Evolutionary conservation across 2,888 invertebrate genomes (phyloP).

Genomic region (Ophioninae sp.): DNA sequence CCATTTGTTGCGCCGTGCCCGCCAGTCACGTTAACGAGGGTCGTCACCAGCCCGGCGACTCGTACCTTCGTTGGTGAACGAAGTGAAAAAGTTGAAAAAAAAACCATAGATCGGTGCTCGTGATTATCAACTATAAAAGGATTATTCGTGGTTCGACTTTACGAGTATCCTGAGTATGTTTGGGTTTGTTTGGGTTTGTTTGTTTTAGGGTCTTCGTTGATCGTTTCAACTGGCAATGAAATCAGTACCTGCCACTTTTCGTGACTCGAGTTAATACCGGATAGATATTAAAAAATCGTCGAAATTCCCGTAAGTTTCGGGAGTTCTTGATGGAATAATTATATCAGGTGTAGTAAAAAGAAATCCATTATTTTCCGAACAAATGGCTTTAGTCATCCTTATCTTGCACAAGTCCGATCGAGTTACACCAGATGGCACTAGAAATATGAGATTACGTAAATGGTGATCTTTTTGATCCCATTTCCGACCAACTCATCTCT

Average conservation of each 20-base stretch:
- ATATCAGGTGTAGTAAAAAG: too few relatives aligned
- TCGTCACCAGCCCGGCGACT: conserved; percentile 91
- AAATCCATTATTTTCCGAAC: too few relatives aligned
- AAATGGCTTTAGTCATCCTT: too few relatives aligned
- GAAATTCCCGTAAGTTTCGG: too few relatives aligned
- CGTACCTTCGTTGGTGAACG: conserved; percentile 81
- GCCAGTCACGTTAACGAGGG: conserved; percentile 91
- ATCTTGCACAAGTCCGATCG: too few relatives aligned
- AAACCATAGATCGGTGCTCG: conserved; percentile 13
- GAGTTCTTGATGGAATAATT: too few relatives aligned
- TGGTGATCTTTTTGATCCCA: too few relatives aligned
- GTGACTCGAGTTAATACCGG: not conserved
- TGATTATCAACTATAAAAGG: not conserved
- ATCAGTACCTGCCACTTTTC: conserved; percentile 3
- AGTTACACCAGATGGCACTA: too few relatives aligned
- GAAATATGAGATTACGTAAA: too few relatives aligned
- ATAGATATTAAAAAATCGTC: too few relatives aligned
- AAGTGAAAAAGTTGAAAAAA: not conserved
- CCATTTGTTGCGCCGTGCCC: conserved; percentile 80
- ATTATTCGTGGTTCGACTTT: not conserved
- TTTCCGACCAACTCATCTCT: too few relatives aligned
- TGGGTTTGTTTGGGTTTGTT: too few relatives aligned
- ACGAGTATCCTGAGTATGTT: not conserved
- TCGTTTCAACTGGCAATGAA: conserved; percentile 20
- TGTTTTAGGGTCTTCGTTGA: not conserved